Conservation (phyloP, 2,113 vertebrate species). For the Syrmaticus mikado region DNA sequence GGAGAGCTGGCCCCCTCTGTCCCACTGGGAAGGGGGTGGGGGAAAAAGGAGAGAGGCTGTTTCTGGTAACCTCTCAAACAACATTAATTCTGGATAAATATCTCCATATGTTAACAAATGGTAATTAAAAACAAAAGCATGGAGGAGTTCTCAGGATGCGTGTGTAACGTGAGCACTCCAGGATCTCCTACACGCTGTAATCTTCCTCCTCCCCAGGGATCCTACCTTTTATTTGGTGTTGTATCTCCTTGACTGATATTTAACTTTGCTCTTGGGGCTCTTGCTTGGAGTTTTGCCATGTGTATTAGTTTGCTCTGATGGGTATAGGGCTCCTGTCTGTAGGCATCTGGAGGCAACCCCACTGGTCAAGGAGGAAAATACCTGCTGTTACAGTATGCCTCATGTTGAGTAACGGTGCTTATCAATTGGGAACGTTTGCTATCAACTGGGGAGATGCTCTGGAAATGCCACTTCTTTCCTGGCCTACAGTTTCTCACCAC, state of each 20-base stretch:
- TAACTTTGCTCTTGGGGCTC: constrained; percentile 38
- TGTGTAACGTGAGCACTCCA: constrained; percentile 49
- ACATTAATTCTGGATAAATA: constrained; percentile 63
- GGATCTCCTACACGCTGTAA: constrained; percentile 33
- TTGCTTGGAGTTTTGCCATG: constrained; percentile 20
- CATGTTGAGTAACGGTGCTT: not conserved
- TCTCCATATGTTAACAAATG: constrained; percentile 69
- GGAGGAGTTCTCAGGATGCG: constrained; percentile 13
- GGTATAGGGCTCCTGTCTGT: not conserved
- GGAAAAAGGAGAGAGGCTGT: constrained; percentile 33
- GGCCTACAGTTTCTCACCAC: not conserved
- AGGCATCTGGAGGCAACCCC: not conserved
- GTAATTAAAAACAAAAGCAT: constrained; percentile 68
- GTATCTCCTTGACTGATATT: constrained; percentile 5
- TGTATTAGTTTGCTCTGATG: not conserved
- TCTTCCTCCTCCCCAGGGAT: constrained; percentile 38
- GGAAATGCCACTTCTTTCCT: not conserved
- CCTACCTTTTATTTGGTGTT: constrained; percentile 56
- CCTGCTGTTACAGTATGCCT: not conserved
- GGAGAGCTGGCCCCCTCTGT: not conserved
- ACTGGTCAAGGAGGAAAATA: constrained; percentile 11
- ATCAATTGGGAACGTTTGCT: not conserved
- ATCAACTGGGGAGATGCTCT: not conserved
- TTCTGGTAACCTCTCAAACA: constrained; percentile 40
- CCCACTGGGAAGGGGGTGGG: constrained; percentile 9